phyloP scores from a whole-genome alignment of 1,140 invertebrate genomes.

The Bombus polaris region DNA sequence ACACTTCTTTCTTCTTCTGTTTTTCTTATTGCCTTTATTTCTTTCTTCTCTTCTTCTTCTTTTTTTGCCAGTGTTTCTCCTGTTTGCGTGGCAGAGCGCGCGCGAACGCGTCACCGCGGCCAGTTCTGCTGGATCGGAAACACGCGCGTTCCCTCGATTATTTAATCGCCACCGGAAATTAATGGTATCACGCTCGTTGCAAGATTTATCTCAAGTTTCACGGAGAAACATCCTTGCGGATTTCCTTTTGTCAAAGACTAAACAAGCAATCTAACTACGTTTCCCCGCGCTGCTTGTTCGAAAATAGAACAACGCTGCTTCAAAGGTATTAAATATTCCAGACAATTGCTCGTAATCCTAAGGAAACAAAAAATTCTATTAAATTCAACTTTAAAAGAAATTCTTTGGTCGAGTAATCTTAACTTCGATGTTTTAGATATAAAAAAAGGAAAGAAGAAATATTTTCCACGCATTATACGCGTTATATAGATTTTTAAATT shows the following conservation, averaged over 20 bases:
- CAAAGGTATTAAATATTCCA: not conserved
- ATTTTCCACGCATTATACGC: too few relatives aligned
- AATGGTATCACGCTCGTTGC: not conserved
- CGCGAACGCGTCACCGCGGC: slow-evolving; percentile 23
- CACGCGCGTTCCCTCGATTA: not conserved
- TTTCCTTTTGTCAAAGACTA: not conserved
- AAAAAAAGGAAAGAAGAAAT: too few relatives aligned
- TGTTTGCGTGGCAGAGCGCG: slow-evolving; percentile 7
- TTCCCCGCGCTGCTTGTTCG: not conserved
- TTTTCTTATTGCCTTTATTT: not conserved
- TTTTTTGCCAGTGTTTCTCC: slow-evolving; percentile 21
- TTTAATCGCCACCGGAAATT: not conserved
- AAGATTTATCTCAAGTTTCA: not conserved
- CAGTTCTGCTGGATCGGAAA: slow-evolving; percentile 26
- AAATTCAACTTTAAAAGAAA: not conserved
- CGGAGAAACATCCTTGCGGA: too few relatives aligned
- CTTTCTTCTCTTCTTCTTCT: not conserved
- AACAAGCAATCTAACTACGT: not conserved
- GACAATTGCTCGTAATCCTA: not conserved
- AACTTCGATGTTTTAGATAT: too few relatives aligned
- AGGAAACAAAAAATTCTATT: too few relatives aligned
- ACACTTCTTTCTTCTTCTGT: not conserved
- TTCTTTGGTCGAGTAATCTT: not conserved
- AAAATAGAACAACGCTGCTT: not conserved
- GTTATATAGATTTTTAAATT: too few relatives aligned